Base-by-base conservation (phyloP, 1,140 invertebrate species). In the Bombus haemorrhoidalis region DNA sequence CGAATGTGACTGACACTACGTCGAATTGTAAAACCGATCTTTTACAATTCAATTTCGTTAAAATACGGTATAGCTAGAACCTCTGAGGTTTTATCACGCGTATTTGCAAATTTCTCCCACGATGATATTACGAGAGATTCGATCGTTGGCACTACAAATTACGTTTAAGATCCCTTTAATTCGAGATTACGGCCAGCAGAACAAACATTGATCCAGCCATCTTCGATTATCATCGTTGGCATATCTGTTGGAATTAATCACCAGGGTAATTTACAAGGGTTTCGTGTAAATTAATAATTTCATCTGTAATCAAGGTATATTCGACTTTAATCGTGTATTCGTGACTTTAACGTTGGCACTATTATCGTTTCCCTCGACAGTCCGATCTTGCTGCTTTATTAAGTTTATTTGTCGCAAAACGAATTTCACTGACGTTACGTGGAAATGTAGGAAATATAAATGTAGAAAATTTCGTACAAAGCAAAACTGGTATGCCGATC, bases 121-220 rank as follows among this genome's bases (percentile, higher is more conserved):
- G 41, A 76, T 37, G 22, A 28, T 34, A 43, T 59, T 39, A n/a
- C 37, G n/a, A 59, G 43, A 64, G 57, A 73, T 81, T 57, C 78
- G 83, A 77, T 53, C 57, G 76, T 86, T 89, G 88, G 84, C 87
- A 89, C 87, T 89, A 76, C 18, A 66, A 88, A 59, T 39, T 84
- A 82, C 34, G 22, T 59, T 37, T n/a, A 39, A 59, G 22, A 75
- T 34, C 34, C 28, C 9, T 53, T 47, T 72, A 12, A 18, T 41
- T 68, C 43, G n/a, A 76, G 1, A 47, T 37, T 47, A 64, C 18
- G 28, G 8, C 25, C 34, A 79, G 25, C 10, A n/a, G 41, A 71
- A 41, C 25, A 71, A 12, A 53, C n/a, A 2, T 75, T 28, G 32
- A 71, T 39, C 28, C 25, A 39, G 69, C 3, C 10, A 71, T 53